Evolutionary conservation across 30 jellyfish, hydroid and myxozoan genomes (phyloP).

Genomic region (Pseudorhiza aurosa): DNA sequence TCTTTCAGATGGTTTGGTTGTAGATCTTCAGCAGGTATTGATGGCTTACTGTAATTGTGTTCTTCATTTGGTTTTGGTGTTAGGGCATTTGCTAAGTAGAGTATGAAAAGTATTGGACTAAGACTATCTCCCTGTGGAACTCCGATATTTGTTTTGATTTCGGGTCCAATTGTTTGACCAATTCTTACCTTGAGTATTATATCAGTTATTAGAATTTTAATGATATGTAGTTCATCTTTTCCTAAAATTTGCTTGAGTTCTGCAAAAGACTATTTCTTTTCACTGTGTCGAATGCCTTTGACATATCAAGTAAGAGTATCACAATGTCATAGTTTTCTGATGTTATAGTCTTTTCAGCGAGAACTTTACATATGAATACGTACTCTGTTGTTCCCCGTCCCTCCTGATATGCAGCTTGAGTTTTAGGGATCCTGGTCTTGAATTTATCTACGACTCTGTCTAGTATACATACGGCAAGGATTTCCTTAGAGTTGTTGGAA

Average conservation of each 20-base stretch:
- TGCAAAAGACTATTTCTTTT: constrained; percentile 3
- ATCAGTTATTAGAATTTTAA: background rate
- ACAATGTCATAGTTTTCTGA: constrained; percentile 17
- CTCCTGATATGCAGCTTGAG: constrained; percentile 67
- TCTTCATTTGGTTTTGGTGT: no score
- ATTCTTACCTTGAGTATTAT: background rate
- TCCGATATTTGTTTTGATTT: constrained; percentile 6
- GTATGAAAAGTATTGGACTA: constrained; percentile 21
- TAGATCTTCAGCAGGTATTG: no score
- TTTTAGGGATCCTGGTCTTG: constrained; percentile 37
- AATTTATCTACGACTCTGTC: no score
- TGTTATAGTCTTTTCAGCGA: constrained; percentile 35
- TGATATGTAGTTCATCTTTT: constrained; percentile 31
- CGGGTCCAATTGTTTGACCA: background rate
- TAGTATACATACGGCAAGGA: no score
- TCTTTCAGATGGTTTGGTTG: no score
- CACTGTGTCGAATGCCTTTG: constrained; percentile 51
- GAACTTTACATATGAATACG: constrained; percentile 17
- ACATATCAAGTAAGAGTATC: constrained; percentile 27
- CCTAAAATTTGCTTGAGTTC: constrained; percentile 4
- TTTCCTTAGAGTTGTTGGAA: no score
- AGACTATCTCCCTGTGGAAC: constrained; percentile 25
- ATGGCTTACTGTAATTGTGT: no score
- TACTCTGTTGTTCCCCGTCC: constrained; percentile 52
- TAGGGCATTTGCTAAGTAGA: constrained; percentile 24